A percentile compares a stretch with the other conserved stretches of the same genome.
phyloP scores from a whole-genome alignment of 2,797 vertebrate genomes.

The Peromyscus aztecus region DNA sequence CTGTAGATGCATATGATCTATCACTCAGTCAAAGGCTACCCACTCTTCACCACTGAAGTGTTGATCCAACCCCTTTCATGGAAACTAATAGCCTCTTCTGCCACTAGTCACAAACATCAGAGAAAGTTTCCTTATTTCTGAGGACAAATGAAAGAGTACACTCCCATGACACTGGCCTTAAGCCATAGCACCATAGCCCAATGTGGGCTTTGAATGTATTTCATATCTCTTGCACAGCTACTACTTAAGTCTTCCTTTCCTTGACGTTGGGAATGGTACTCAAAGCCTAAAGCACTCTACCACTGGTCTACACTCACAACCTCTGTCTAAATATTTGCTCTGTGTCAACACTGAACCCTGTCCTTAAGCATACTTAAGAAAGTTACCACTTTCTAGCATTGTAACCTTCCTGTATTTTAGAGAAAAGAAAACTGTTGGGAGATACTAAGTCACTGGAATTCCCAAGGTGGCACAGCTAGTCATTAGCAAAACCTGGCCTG shows the following conservation, averaged over 20 bases:
- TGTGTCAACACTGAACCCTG: background rate
- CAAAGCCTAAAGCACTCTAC: background rate
- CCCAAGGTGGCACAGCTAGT: too few species aligned
- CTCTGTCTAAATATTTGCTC: background rate
- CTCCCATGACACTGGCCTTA: background rate
- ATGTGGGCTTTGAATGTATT: background rate
- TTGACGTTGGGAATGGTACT: background rate
- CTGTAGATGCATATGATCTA: background rate
- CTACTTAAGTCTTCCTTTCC: background rate
- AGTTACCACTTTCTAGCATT: background rate
- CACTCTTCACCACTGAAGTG: background rate
- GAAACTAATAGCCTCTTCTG: background rate
- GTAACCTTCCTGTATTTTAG: background rate
- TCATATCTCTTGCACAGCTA: background rate
- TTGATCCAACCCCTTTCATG: background rate
- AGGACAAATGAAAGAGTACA: background rate
- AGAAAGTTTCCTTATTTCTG: background rate
- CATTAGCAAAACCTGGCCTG: background rate
- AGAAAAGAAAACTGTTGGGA: slow-evolving; percentile 17
- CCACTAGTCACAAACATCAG: background rate
- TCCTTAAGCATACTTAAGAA: background rate
- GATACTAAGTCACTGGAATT: background rate
- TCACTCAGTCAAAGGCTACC: background rate
- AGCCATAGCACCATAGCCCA: background rate
- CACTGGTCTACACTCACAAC: background rate